Base-by-base conservation (phyloP, 2,113 vertebrate genomes). In the Epinephelus lanceolatus region DNA sequence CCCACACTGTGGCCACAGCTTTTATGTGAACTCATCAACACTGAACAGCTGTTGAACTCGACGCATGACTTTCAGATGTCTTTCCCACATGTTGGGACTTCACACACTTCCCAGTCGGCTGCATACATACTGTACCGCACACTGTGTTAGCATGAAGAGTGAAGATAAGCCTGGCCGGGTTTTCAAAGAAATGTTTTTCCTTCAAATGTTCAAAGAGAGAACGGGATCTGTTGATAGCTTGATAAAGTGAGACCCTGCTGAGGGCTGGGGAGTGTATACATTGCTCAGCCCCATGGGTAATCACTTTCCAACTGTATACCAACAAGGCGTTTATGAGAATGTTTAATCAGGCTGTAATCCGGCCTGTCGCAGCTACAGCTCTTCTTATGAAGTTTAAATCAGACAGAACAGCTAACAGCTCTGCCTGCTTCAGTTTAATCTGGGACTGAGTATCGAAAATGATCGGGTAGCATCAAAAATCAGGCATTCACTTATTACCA, bases 161-260 rank as follows among this genome's bases (percentile, higher is more conserved):
- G 42, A 45, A 45, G 42, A 45, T 45, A 45, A 45, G 42, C 9
- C 42, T 45, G 42, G 42, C 42, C 11, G 42, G 42, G 42, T 11
- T 9, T 45, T 45, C 42, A 45, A 45, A 45, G 42, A 11, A 12
- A 45, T 12, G 42, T 42, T 61, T 68, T 56, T 37, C 51, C 56
- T 61, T 74, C 55, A 55, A 74, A 61, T 59, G 45, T 61, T 82
- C 69, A 82, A 74, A 82, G 75, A 56, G n/a, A 71, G 45, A 87
- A 60, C 45, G 18, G 45, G 45, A 67, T 74, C 33, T 70, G 49
- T 56, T 75, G 82, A 78, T 67, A 42, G 25, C 10, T 23, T 66
- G 80, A 81, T 75, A 74, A 52, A 51, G 55, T 55, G 37, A 61
- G 23, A 30, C 30, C 42, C 42, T 45, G 42, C 42, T 0, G 42